Evolutionary conservation across 2,888 invertebrate species (phyloP).

Genomic region (Andrena hattorfiana): DNA sequence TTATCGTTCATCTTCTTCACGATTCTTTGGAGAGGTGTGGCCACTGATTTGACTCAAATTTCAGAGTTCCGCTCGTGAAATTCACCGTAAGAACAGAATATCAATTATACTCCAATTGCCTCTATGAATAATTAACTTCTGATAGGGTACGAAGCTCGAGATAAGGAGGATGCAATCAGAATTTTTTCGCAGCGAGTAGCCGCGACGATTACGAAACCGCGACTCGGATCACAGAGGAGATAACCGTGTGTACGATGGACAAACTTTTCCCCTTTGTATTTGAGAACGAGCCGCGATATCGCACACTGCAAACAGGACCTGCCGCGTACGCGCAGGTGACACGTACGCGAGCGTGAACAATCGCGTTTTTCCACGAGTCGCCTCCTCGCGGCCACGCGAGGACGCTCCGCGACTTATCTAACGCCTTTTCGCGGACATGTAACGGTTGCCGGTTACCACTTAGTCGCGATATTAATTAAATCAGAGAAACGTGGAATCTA

Average conservation of each 20-base stretch:
- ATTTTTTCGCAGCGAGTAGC: not conserved
- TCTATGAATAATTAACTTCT: no score
- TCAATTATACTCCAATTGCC: no score
- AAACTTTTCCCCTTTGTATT: conserved; percentile 69
- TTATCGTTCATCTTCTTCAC: not conserved
- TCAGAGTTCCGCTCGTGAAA: no score
- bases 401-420: conserved; percentile 65
- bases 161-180: not conserved
- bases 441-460: conserved; percentile 63
- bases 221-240: conserved; percentile 39
- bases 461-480: conserved; percentile 58
- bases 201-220: conserved; percentile 65
- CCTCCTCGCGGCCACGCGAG: conserved; percentile 47
- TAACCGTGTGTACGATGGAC: conserved; percentile 61
- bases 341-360: conserved; percentile 27
- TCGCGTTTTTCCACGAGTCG: conserved; percentile 45
- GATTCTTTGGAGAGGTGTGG: no score
- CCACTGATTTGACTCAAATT: no score
- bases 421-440: conserved; percentile 53
- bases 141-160: not conserved
- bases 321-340: conserved; percentile 20
- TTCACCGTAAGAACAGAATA: no score
- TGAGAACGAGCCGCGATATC: conserved; percentile 60
- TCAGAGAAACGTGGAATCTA: conserved; percentile 14
- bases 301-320: conserved; percentile 37